Evolutionary conservation across 2,113 vertebrate species (phyloP).

Genomic region (Platanista minor): DNA sequence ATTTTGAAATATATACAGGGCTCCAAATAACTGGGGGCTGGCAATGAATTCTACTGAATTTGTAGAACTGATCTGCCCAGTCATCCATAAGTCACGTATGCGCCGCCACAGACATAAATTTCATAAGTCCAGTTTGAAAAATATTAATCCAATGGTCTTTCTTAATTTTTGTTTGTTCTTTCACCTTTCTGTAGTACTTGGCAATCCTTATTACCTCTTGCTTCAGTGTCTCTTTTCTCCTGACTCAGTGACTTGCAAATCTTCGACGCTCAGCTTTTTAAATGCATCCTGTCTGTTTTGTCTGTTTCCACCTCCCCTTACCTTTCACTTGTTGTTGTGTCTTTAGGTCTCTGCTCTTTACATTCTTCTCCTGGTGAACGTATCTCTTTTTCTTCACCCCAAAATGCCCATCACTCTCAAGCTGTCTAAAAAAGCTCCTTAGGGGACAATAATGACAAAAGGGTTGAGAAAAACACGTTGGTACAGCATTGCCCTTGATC

Average conservation of each 20-base stretch:
- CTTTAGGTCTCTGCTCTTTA: neutral
- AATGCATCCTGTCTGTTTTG: neutral
- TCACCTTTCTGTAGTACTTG: neutral
- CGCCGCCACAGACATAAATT: neutral
- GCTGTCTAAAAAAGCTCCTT: neutral
- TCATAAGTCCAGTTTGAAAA: neutral
- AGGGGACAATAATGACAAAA: too few species aligned
- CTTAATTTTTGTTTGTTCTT: neutral
- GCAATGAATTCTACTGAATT: neutral
- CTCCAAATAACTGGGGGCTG: neutral
- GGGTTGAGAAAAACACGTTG: neutral
- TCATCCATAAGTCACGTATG: neutral
- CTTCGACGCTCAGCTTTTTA: neutral
- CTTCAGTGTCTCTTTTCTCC: neutral
- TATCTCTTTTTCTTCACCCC: neutral
- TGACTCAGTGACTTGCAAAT: neutral
- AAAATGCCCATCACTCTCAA: neutral
- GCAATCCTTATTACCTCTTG: neutral
- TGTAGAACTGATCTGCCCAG: neutral
- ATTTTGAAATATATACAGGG: neutral
- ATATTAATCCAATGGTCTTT: neutral
- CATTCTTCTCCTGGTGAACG: neutral
- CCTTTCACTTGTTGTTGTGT: neutral
- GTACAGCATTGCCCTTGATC: neutral
- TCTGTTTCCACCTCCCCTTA: neutral